These are phyloP conservation scores for Onychomys arenicola DNA, from an alignment of 2,797 vertebrate genomes.

Conservation along the genomic window DNA sequence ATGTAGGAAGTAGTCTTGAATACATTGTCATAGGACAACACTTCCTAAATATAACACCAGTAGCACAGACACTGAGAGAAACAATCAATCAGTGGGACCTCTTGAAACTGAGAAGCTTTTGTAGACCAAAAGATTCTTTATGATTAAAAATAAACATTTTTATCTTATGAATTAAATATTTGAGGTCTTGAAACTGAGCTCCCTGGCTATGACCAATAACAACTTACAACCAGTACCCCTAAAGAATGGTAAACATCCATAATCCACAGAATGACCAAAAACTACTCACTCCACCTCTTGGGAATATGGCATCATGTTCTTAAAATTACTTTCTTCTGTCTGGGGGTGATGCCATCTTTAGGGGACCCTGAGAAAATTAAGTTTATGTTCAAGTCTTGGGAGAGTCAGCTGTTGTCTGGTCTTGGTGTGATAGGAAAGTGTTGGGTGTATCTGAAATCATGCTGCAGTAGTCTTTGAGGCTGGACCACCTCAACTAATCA, in stretches of 20 bases:
- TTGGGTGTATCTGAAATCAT: background rate
- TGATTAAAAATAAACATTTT: background rate
- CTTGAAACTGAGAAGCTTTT: too few species aligned
- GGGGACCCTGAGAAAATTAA: background rate
- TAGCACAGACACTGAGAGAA: too few species aligned
- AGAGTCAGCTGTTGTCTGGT: background rate
- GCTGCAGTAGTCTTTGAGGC: background rate
- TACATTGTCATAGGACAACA: too few species aligned
- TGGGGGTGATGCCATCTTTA: background rate
- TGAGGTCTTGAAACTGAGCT: constrained; percentile 1
- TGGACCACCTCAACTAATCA: background rate
- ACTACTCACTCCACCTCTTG: background rate
- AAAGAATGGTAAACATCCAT: background rate
- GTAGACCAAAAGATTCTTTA: background rate
- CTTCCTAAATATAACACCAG: too few species aligned
- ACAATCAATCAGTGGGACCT: too few species aligned
- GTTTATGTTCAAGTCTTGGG: background rate
- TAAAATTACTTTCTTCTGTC: background rate
- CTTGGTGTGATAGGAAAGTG: background rate
- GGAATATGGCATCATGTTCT: background rate
- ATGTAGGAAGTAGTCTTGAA: too few species aligned
- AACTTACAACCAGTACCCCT: background rate
- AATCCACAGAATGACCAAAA: background rate
- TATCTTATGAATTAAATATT: background rate
- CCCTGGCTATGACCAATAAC: background rate